Evolutionary conservation across 2,113 vertebrate species (phyloP).

Genomic region (Bubo bubo): DNA sequence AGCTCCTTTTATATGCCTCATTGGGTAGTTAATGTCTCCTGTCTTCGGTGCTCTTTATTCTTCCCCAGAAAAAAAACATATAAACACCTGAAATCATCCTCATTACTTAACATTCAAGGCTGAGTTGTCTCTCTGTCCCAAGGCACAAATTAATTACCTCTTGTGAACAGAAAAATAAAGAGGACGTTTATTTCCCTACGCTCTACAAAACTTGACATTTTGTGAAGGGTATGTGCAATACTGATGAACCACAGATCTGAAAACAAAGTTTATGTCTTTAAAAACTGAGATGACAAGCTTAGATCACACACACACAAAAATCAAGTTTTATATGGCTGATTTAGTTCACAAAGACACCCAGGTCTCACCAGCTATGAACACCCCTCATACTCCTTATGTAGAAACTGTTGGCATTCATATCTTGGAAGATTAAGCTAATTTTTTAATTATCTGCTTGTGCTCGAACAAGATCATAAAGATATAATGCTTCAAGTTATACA

Average conservation of each 20-base stretch:
- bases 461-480: fast-evolving
- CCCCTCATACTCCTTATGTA: too few species aligned
- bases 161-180: not conserved
- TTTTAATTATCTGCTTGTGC: not conserved
- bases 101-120: not conserved
- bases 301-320: not conserved
- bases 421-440: not conserved
- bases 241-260: not conserved
- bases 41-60: not conserved
- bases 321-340: fast-evolving
- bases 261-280: not conserved
- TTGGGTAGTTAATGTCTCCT: not conserved
- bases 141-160: not conserved
- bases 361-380: not conserved
- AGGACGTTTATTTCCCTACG: not conserved
- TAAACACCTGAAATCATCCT: not conserved
- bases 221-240: not conserved
- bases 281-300: not conserved
- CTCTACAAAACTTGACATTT: not conserved
- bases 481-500: fast-evolving
- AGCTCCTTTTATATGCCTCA: not conserved
- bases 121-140: not conserved
- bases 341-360: too few species aligned
- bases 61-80: not conserved
- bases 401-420: not conserved